Percentiles rank a stretch among this genome's conserved stretches.
These are phyloP conservation scores for Drosophila sucinea DNA, from an alignment of 1,140 invertebrate genomes.

Conservation along the genomic window DNA sequence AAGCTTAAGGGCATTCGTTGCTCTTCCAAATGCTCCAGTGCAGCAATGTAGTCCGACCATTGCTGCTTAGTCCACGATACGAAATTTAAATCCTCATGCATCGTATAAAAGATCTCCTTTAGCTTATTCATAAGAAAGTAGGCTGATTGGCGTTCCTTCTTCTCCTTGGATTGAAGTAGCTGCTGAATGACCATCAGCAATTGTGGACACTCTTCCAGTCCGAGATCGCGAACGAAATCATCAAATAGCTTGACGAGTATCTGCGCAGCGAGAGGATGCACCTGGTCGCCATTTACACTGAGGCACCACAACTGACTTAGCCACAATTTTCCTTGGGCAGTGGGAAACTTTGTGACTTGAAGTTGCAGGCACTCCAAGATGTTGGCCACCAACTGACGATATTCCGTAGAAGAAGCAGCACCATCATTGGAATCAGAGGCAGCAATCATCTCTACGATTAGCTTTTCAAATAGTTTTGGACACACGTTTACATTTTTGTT, in stretches of 20 bases:
- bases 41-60: constrained; percentile 60
- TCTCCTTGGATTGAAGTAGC: constrained; percentile 50
- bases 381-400: background rate
- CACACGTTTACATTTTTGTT: background rate
- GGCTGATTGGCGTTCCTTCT: constrained; percentile 53
- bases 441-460: background rate
- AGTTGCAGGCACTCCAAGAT: background rate
- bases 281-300: background rate
- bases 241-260: background rate
- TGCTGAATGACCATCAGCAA: constrained; percentile 34
- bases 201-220: constrained; percentile 30
- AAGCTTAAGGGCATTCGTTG: constrained; percentile 83
- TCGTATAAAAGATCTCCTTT: background rate
- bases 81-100: background rate
- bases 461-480: background rate
- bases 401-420: background rate
- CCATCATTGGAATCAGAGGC: background rate
- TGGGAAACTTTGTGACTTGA: background rate
- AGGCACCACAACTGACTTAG: background rate
- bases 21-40: constrained; percentile 86
- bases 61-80: constrained; percentile 25
- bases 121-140: constrained; percentile 63
- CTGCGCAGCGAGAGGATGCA: background rate
- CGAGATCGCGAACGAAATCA: constrained; percentile 3
- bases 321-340: background rate